phyloP scores from a whole-genome alignment of 2,888 invertebrate species.

The Sycophila texana region DNA sequence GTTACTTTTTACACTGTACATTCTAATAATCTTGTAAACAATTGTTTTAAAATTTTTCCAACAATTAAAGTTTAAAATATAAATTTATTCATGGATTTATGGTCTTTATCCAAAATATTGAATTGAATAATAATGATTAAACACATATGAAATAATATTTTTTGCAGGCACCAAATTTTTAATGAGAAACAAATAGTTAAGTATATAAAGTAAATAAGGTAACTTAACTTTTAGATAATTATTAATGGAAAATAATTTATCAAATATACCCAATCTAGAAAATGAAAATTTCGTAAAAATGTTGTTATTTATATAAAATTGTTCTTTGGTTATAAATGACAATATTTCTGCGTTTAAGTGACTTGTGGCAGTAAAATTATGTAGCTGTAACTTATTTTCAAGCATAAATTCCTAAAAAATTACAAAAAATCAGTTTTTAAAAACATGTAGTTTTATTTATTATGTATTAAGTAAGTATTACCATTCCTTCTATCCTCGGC shows the following conservation, averaged over 20 bases:
- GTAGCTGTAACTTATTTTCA: not conserved
- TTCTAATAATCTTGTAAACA: not conserved
- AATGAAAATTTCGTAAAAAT: not conserved
- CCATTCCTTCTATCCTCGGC: conserved; percentile 32
- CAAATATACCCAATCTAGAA: not conserved
- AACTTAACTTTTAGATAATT: not conserved
- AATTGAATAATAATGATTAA: not conserved
- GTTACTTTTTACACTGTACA: conserved; percentile 59
- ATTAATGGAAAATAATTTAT: not conserved
- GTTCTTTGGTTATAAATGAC: conserved; percentile 27
- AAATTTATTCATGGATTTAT: not conserved
- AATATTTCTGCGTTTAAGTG: not conserved
- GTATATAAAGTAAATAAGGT: not conserved
- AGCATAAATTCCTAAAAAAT: conserved; percentile 14
- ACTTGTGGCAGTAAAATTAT: not conserved
- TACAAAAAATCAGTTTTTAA: not conserved
- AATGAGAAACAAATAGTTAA: not conserved
- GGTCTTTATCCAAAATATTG: not conserved
- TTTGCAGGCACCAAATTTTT: not conserved
- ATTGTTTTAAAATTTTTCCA: not conserved
- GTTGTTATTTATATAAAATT: not conserved
- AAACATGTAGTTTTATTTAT: not conserved
- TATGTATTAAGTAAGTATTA: conserved; percentile 15
- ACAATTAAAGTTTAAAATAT: not conserved
- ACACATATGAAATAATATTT: too few relatives aligned